These are phyloP conservation scores for Prolemur simus DNA, from an alignment of 2,113 vertebrate species.

Conservation along the genomic window DNA sequence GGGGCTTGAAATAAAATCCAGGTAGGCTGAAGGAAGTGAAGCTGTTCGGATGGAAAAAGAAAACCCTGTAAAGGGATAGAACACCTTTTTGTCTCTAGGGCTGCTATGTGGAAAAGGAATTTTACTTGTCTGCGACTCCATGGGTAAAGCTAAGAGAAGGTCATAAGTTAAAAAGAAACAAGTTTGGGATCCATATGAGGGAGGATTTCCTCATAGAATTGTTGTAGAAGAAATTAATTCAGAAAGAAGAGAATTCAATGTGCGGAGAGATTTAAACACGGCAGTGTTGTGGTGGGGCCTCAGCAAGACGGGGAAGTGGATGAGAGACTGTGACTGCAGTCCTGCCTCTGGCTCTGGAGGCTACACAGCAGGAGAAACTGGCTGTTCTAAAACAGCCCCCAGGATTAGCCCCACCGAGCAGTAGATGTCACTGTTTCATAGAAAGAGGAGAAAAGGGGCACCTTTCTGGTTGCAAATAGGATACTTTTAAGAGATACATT, in stretches of 20 bases:
- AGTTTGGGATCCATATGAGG: not conserved
- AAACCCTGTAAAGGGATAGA: not conserved
- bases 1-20: not conserved
- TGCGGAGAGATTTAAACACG: not conserved
- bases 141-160: not conserved
- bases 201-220: not conserved
- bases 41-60: not conserved
- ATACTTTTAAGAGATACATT: not conserved
- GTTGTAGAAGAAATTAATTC: not conserved
- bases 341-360: not conserved
- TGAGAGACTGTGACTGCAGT: too few species aligned
- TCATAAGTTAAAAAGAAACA: not conserved
- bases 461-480: not conserved
- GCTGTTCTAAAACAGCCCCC: not conserved
- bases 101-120: not conserved
- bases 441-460: constrained; percentile 29
- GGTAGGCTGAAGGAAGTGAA: not conserved
- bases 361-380: not conserved
- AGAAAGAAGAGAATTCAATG: not conserved
- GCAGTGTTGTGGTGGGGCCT: not conserved
- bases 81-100: not conserved
- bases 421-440: constrained; percentile 77
- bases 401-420: constrained; percentile 27
- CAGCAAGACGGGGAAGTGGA: not conserved
- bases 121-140: not conserved